Base-by-base conservation (phyloP, 2,113 vertebrate genomes). In the Phalacrocorax aristotelis region DNA sequence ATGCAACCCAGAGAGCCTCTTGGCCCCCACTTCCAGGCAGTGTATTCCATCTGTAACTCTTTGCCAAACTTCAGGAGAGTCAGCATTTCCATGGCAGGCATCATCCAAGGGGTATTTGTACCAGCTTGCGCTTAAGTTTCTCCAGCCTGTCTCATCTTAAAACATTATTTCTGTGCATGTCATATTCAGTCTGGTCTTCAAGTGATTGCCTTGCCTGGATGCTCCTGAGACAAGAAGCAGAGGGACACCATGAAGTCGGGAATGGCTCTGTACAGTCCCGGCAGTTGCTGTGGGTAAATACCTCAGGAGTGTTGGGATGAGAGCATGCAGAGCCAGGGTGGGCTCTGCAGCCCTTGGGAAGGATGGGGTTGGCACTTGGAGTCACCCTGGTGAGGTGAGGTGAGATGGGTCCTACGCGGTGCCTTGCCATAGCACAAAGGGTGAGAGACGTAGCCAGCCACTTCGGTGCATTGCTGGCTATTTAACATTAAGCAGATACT, bases 11-110 rank as follows among this genome's bases (percentile, higher is more conserved):
- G 81, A 51, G 51, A 91, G 64, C 87, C 38, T 83, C 88, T 69
- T 6, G 10, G 54, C 52, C 81, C 72, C n/a, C 30, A 9, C 36
- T 91, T 95, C 66, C 89, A 95, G 70, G 87, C 82, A 19, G 38
- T 46, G 27, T 61, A 46, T 85, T 94, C 88, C 68, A 86, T 93
- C 89, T 90, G 16, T 21, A 68, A 34, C 25, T 87, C 57, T 38
- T 49, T 61, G 89, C 94, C 91, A 95, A 91, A 91, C 58, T 93
- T 83, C 34, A 91, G 42, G 29, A 66, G 38, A 79, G 77, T 81
- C 87, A 93, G 57, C 18, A 1, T 51, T 91, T 89, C 77, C 58
- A 44, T 75, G 80, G 66, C 86, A 80, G 87, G 38, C 61, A 60
- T 61, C 34, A 61, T 90, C 58, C 87, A 87, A 95, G 70, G 66